Evolutionary conservation across 2,888 invertebrate species (phyloP).

Genomic region (Aphelenchoides bicaudatus): DNA sequence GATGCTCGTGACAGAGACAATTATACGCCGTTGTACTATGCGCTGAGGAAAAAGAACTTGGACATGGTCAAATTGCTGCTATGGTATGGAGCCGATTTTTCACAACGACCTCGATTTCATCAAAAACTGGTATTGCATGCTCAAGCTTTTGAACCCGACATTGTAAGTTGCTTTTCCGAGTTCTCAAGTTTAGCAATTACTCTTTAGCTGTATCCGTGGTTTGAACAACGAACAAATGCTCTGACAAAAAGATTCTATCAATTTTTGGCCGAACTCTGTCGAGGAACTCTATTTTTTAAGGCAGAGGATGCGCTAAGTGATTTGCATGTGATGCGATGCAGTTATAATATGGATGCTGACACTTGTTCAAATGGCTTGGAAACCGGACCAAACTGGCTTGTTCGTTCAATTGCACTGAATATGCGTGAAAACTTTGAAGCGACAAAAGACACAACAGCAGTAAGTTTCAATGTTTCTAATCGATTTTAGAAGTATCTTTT

Average conservation of each 20-base stretch:
- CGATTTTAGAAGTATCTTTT: too few relatives aligned
- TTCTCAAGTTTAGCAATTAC: too few relatives aligned
- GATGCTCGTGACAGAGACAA: not conserved
- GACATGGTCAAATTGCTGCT: not conserved
- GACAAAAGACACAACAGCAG: not conserved
- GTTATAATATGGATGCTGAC: not conserved
- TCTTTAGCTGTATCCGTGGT: constrained; percentile 5
- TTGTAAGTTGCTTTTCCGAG: not conserved
- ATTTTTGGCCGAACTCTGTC: too few relatives aligned
- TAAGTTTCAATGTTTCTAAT: too few relatives aligned
- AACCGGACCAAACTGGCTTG: not conserved
- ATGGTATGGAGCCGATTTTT: constrained; percentile 10
- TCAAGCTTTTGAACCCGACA: not conserved
- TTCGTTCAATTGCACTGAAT: not conserved
- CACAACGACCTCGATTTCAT: not conserved
- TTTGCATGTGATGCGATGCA: not conserved
- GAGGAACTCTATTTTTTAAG: too few relatives aligned
- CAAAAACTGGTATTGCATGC: not conserved
- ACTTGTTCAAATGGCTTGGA: not conserved
- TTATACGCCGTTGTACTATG: not conserved
- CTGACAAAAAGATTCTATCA: not conserved
- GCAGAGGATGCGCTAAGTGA: constrained; percentile 3
- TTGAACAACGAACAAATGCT: not conserved
- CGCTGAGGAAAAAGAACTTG: not conserved
- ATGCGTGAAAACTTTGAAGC: constrained; percentile 4